These are phyloP conservation scores for Scalopus aquaticus DNA, from an alignment of 2,113 vertebrate species.

Conservation along the genomic window DNA sequence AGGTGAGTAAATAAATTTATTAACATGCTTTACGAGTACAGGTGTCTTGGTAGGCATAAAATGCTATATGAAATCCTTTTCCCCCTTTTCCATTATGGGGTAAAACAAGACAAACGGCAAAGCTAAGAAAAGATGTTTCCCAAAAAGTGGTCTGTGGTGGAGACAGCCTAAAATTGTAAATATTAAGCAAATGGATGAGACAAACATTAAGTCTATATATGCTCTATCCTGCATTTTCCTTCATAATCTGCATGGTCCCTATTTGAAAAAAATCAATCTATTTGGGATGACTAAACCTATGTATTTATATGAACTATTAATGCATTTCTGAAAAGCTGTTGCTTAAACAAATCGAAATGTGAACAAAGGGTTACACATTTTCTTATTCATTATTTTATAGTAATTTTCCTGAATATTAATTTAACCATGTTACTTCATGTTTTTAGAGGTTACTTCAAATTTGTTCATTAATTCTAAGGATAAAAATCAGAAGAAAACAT, in stretches of 20 bases:
- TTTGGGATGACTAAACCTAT: neutral
- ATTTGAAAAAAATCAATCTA: neutral
- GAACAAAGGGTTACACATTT: neutral
- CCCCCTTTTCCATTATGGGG: neutral
- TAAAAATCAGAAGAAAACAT: neutral
- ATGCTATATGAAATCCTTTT: neutral
- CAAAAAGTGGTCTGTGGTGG: neutral
- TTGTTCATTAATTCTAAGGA: neutral
- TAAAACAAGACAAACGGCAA: neutral
- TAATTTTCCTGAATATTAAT: neutral
- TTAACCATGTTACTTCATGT: neutral
- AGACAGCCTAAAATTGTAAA: neutral
- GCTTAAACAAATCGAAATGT: constrained; percentile 12
- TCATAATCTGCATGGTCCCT: neutral
- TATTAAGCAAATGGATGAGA: constrained; percentile 3
- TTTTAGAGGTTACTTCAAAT: neutral
- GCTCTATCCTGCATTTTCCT: neutral
- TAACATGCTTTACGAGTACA: neutral
- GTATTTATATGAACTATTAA: neutral
- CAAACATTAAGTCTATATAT: neutral
- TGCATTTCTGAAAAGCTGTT: neutral
- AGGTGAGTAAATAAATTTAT: neutral
- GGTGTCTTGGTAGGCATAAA: neutral
- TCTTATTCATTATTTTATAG: neutral
- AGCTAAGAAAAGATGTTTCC: neutral